Base-by-base conservation (phyloP, 2,113 vertebrate species). In the Notarius quadriscutis region DNA sequence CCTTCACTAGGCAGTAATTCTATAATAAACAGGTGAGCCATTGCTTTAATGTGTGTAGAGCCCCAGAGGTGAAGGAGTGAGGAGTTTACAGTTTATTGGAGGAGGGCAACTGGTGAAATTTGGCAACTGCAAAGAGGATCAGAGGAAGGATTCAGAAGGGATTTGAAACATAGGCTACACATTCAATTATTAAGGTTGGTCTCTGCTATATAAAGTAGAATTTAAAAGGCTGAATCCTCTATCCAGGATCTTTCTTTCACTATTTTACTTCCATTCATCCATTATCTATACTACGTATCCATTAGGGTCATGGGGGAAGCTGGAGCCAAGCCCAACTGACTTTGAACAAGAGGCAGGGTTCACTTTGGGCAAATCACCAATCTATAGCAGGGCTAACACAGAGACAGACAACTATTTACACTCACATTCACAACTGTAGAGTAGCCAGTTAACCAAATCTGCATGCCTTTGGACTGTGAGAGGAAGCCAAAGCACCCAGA, bases 1-100 rank as follows among this genome's bases (percentile, higher is more conserved):
- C 82, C 78, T 53, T 87, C 62, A 89, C 34, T 10, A 72, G 27
- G 25, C 50, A 58, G 78, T 83, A 83, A 87, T 87, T 87, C 88
- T 53, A 58, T 20, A 74, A 88, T 81, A 84, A 86, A 86, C 5
- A 53, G 34, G 78, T 75, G 77, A 72, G 83, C 86, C 71, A 41
- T 67, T 83, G 86, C 86, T 71, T 60, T 77, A 50, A 18, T 63
- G 51, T 57, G 55, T 12, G 17, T 62, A 81, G 2, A 30, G 12
- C 20, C 65, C n/a, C 48, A 25, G 18, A 50, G 50, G 34, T 50
- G 74, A 81, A 25, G 12, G 51, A 69, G 77, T 78, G 51, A 83
- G 11, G 48, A 22, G 72, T 55, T 84, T 81, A 48, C 25, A 9
- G 63, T 71, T 55, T 84, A 84, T 69, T 71, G 50, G 17, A 22